phyloP scores from a whole-genome alignment of 2,113 vertebrate species.

The Poecilia latipinna region DNA sequence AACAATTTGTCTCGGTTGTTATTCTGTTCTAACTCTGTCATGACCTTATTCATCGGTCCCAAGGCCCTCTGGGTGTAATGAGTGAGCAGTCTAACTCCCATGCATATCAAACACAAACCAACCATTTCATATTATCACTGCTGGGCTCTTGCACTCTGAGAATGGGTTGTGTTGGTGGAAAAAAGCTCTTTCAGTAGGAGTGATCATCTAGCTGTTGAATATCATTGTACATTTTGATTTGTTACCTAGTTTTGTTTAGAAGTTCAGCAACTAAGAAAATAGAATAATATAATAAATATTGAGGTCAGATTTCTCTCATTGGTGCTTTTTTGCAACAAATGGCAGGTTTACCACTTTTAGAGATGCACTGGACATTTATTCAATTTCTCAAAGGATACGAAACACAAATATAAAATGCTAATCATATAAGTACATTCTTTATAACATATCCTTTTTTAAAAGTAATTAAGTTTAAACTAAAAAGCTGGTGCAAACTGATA shows the following conservation, averaged over 20 bases:
- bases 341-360: too few species aligned
- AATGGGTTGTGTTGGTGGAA: background rate
- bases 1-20: constrained; percentile 67
- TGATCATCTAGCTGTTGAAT: background rate
- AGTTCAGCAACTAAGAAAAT: background rate
- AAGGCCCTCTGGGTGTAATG: constrained; percentile 41
- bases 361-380: background rate
- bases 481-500: background rate
- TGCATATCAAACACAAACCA: constrained; percentile 53
- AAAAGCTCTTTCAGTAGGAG: background rate
- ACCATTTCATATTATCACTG: constrained; percentile 1
- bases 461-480: constrained; percentile 2
- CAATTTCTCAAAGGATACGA: background rate
- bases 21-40: constrained; percentile 46
- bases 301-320: background rate
- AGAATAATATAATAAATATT: background rate
- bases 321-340: background rate
- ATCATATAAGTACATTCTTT: background rate
- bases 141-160: background rate
- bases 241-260: background rate
- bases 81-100: constrained; percentile 38
- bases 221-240: background rate
- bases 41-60: constrained; percentile 64
- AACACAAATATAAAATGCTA: background rate
- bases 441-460: constrained; percentile 6